Evolutionary conservation across 2,888 invertebrate species (phyloP), one percentile per base, ranked within the genome.

Genomic region (Lissonota sp.): DNA sequence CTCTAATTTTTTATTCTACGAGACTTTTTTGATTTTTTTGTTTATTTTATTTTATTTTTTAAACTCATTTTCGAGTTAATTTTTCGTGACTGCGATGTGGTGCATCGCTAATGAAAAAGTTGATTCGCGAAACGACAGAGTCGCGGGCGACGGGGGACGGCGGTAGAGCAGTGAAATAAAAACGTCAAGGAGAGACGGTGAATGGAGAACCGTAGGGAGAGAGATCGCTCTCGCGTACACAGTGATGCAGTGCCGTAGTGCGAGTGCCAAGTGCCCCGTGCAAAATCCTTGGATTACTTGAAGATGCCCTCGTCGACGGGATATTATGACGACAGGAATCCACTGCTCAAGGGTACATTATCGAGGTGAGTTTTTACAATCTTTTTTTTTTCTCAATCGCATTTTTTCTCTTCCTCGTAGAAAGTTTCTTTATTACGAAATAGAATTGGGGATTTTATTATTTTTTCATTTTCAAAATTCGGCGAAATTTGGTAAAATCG

Each of bases 291-390:
- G 91, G 91, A 91, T 91, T 91, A 91, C 91, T 89, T 91, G 90
- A 91, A 90, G 89, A 91, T 91, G 91, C 85, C 90, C 85, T 91
- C 91, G 86, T 89, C 91, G 91, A 93, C 93, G 84, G 93, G 94
- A 88, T 94, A 94, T 90, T 94, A 94, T 92, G 93, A 93, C 89
- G 94, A 94, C 87, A 93, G 94, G 87, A 94, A 94, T 92, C 94
- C 94, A 86, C 92, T 94, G 86, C 93, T 94, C 89, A 94, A 94
- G 93, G 94, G 94, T 90, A 94, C 94, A 82, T 92, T 94, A 88
- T 93, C 94, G 88, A 94, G 94, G 94, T 94, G 90, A 92, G 92
- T 72, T 60, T 70, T 55, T 58, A 7, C 6, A 55, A n/a, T 14
- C 8, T 57, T 39, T 39, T 40, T 49, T 40, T 53, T 49, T 42